Conservation (phyloP, 2,888 invertebrate genomes). For the Drosophila nr. fundita region DNA sequence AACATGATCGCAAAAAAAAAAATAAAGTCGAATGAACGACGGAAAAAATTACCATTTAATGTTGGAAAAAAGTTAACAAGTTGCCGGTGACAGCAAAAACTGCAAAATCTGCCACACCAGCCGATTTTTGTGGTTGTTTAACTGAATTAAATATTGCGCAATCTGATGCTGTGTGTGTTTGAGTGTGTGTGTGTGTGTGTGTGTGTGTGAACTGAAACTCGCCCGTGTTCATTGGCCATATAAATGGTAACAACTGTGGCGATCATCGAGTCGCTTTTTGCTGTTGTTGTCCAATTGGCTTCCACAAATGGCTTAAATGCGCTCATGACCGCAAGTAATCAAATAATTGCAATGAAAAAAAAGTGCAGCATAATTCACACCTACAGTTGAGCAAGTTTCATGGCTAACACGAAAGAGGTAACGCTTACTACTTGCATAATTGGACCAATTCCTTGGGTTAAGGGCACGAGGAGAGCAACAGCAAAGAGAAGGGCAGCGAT, state of each 20-base stretch:
- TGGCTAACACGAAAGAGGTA: conserved; percentile 10
- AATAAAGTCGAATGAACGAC: conserved; percentile 44
- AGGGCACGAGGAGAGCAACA: not conserved
- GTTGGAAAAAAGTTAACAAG: conserved; percentile 73
- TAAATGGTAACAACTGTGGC: conserved; percentile 76
- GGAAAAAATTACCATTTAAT: conserved; percentile 73
- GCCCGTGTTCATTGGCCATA: conserved; percentile 76
- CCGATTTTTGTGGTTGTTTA: conserved; percentile 71
- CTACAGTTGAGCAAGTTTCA: conserved; percentile 39
- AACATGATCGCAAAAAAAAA: conserved; percentile 43
- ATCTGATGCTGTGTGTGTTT: conserved; percentile 34
- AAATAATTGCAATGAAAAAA: conserved; percentile 66
- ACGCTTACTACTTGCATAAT: conserved; percentile 22
- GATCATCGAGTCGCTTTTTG: conserved; percentile 31
- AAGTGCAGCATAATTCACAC: conserved; percentile 73
- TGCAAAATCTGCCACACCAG: conserved; percentile 61
- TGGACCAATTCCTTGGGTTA: conserved; percentile 14
- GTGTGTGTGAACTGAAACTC: conserved; percentile 47
- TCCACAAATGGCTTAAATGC: conserved; percentile 77
- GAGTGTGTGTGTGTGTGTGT: conserved; percentile 18
- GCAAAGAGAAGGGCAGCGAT: not conserved
- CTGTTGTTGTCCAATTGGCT: conserved; percentile 63
- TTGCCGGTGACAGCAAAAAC: conserved; percentile 53
- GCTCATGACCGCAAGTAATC: conserved; percentile 80
- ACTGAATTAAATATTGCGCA: conserved; percentile 79